Conservation (phyloP, 1,140 invertebrate genomes). For the Tetramorium alpestre region DNA sequence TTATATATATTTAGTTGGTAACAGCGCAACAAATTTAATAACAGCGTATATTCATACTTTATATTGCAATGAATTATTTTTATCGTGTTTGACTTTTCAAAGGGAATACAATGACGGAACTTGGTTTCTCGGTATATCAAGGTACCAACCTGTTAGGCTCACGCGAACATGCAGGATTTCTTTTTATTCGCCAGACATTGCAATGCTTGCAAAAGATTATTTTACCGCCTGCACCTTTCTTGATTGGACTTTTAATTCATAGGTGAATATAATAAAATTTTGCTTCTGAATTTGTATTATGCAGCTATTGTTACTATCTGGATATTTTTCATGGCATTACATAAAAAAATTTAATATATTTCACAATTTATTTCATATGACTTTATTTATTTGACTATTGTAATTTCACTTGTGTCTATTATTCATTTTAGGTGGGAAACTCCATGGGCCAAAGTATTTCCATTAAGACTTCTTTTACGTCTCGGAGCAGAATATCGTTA, state of each 20-base stretch:
- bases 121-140: slow-evolving; percentile 89
- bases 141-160: slow-evolving; percentile 90
- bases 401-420: slow-evolving; percentile 15
- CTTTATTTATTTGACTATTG: not conserved
- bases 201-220: slow-evolving; percentile 93
- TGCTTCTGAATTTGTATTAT: not conserved
- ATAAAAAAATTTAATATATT: too few relatives aligned
- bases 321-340: too few relatives aligned
- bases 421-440: slow-evolving; percentile 90
- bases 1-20: not conserved
- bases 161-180: slow-evolving; percentile 94
- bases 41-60: not conserved
- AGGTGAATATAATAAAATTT: slow-evolving; percentile 84
- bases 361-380: not conserved
- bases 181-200: slow-evolving; percentile 93
- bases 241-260: slow-evolving; percentile 93
- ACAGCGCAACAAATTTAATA: not conserved
- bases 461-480: slow-evolving; percentile 91
- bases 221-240: slow-evolving; percentile 91
- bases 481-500: slow-evolving; percentile 95
- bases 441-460: slow-evolving; percentile 95
- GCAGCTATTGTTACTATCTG: too few relatives aligned
- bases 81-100: slow-evolving; percentile 77
- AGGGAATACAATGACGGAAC: slow-evolving; percentile 90
- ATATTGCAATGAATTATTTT: slow-evolving; percentile 15